Evolutionary conservation across 2,113 vertebrate genomes (phyloP).

Genomic region (Upupa epops): DNA sequence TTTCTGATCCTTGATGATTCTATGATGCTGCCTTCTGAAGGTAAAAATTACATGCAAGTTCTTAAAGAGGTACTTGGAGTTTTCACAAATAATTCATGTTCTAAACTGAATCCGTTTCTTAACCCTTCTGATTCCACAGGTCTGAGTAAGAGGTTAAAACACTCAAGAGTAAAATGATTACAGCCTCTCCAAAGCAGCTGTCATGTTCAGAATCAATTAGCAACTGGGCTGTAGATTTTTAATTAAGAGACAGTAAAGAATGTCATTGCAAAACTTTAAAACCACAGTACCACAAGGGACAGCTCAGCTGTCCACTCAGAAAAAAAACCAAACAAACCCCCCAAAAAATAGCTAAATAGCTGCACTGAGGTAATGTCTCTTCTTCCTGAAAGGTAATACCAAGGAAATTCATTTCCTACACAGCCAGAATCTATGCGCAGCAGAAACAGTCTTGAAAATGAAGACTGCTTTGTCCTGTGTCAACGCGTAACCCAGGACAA

Average conservation of each 20-base stretch:
- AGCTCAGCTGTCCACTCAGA: not conserved
- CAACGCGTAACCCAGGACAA: slow-evolving; percentile 19
- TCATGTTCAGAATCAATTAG: not conserved
- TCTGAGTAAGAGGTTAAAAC: slow-evolving; percentile 25
- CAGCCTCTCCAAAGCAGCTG: not conserved
- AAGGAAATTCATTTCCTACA: not conserved
- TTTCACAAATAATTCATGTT: not conserved
- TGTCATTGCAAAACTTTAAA: not conserved
- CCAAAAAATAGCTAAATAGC: not conserved
- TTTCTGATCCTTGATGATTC: too few relatives aligned
- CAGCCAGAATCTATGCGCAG: not conserved
- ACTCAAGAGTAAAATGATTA: not conserved
- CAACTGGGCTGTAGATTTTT: not conserved
- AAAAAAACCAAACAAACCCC: not conserved
- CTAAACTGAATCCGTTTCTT: not conserved
- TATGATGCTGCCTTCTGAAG: not conserved
- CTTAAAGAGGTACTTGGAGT: not conserved
- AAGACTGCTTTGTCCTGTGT: not conserved
- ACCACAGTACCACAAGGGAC: not conserved
- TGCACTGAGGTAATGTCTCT: not conserved
- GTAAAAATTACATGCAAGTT: not conserved
- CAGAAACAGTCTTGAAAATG: not conserved
- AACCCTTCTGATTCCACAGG: not conserved
- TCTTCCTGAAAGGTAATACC: not conserved
- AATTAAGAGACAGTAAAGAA: slow-evolving; percentile 17